Evolutionary conservation across 1,140 invertebrate genomes (phyloP).

Genomic region (Lasioglossum baleicum): DNA sequence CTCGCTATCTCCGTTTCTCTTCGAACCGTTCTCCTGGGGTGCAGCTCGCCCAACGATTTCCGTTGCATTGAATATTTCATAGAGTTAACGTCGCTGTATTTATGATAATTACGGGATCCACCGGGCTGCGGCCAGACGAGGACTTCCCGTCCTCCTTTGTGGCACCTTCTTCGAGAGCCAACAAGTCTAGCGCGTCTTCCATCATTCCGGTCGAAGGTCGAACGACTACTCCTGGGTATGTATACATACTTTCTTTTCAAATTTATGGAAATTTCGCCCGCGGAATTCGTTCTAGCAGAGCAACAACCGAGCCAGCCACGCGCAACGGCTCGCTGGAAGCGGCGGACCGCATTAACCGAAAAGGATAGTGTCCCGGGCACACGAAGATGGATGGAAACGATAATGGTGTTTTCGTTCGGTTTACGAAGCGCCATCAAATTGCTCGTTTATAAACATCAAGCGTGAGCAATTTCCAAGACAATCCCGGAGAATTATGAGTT

Average conservation of each 20-base stretch:
- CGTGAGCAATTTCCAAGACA: conserved; percentile 20
- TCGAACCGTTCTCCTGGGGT: background rate
- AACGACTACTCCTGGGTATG: background rate
- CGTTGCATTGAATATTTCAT: conserved; percentile 53
- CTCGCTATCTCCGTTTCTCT: no score
- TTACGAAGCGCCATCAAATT: conserved; percentile 1
- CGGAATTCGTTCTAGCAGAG: background rate
- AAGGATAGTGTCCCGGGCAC: background rate
- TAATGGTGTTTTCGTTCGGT: conserved; percentile 22
- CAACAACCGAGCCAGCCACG: background rate
- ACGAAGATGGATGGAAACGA: background rate
- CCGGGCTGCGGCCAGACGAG: background rate
- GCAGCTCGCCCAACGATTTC: conserved; percentile 3
- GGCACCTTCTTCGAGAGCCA: background rate
- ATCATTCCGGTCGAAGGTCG: background rate
- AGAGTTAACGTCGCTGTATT: conserved; percentile 56
- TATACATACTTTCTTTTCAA: background rate
- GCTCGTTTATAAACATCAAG: conserved; percentile 28
- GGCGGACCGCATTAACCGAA: conserved; percentile 7
- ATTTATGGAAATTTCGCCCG: background rate
- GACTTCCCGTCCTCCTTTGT: background rate
- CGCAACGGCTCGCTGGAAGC: background rate
- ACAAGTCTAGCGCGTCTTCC: background rate
- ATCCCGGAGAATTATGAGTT: conserved; percentile 11
- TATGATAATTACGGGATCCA: conserved; percentile 53